Evolutionary conservation across 2,888 invertebrate species (phyloP), one percentile per base, ranked within the genome.

Genomic region (Tetanocera ferruginea): DNA sequence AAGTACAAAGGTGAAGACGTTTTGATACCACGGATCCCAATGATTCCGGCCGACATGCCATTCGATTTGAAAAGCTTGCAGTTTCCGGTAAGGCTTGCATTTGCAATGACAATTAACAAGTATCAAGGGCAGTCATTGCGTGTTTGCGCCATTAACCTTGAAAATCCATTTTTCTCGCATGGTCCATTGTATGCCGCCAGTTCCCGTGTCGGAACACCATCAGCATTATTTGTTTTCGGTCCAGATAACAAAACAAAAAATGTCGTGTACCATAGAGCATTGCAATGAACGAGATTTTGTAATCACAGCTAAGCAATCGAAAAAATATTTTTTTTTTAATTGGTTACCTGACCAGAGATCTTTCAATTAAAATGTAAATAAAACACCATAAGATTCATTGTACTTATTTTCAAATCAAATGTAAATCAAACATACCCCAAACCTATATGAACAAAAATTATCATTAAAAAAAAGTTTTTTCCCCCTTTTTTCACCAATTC

Each of bases 41-140:
- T 71, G 73, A 76, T 79, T 70, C 69, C 80, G 5, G 23, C 73
- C 14, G 77, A 79, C 14, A 25, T 75, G 34, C 79, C 80, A n/a
- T 75, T 79, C 49, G 49, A 60, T 6, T 79, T 79, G 62, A 79
- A 78, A 57, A 34, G 76, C 5, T 17, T 76, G n/a, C 79, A 78
- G 37, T 78, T 80, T 78, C 75, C 80, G 4, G 66, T 78, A 28
- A 71, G 78, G 11, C 55, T 80, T 5, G 57, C 49, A 11, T 79
- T 76, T 62, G 77, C 76, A n/a, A 79, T 77, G 34, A 55, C 78
- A 49, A 78, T 81, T n/a, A 78, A 81, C 62, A 79, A 81, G 64
- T 62, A 76, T n/a, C 79, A 79, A 76, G 74, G 79, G 14, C 79
- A 80, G 52, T 62, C 79, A n/a, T 28, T 80, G 43, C 23, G 49